Percentiles rank a stretch among this genome's conserved stretches.
phyloP scores from a whole-genome alignment of 2,888 invertebrate genomes.

The Timema cristinae region DNA sequence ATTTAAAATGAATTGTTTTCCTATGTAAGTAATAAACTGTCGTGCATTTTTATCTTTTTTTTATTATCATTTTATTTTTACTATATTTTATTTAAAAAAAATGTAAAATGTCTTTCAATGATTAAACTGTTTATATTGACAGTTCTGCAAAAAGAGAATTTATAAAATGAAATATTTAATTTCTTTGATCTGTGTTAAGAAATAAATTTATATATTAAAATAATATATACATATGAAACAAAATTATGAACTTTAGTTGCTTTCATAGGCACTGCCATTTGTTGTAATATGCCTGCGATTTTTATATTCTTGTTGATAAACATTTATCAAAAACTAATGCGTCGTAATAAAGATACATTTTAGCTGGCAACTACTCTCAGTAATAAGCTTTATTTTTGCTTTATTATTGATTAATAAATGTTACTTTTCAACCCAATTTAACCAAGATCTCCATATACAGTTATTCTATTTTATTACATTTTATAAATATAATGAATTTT shows the following conservation, averaged over 20 bases:
- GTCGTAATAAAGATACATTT: constrained; percentile 11
- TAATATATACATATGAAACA: constrained; percentile 14
- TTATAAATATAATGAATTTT: too few species aligned
- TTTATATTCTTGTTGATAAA: constrained; percentile 22
- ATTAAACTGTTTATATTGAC: constrained; percentile 18
- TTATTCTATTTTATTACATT: too few species aligned
- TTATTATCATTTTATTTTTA: too few species aligned
- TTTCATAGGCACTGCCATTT: constrained; percentile 28
- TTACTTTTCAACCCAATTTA: too few species aligned
- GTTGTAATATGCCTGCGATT: constrained; percentile 27
- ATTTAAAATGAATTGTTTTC: too few species aligned
- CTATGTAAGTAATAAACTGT: constrained; percentile 23
- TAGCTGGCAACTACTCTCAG: background rate
- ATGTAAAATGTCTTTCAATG: constrained; percentile 30
- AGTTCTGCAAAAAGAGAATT: constrained; percentile 15
- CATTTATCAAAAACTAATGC: constrained; percentile 6
- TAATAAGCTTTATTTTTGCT: too few species aligned
- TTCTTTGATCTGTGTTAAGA: constrained; percentile 15
- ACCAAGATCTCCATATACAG: too few species aligned
- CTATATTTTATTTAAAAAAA: background rate
- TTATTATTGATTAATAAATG: too few species aligned
- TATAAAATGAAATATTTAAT: constrained; percentile 12
- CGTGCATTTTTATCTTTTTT: constrained; percentile 28
- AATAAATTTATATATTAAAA: constrained; percentile 14
- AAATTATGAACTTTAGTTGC: constrained; percentile 24